Evolutionary conservation across 2,888 invertebrate genomes (phyloP), one percentile per base, ranked within the genome.

Genomic region (Ferdinandea cuprea): DNA sequence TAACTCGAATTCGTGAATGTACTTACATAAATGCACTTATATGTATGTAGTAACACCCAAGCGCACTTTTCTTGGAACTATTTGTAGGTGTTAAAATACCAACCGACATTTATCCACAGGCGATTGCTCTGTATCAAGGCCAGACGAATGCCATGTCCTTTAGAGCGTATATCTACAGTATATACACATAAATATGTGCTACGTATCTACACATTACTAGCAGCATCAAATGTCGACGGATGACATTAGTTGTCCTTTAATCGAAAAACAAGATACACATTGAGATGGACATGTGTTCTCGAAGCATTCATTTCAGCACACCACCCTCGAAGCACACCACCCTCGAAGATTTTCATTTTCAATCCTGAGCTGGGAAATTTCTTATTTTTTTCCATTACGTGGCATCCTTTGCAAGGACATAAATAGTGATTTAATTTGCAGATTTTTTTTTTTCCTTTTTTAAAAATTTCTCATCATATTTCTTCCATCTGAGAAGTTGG

Each of bases 371-470:
- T 61, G 28, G 63, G 48, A 50, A 68, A 19, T 48, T 80, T 76
- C 25, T 58, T n/a, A n/a, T n/a, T 80, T 80, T 80, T 5, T 69
- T 37, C 61, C 68, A 80, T 80, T 80, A 80, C 54, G 50, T 44
- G 69, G 74, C 74, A 76, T 80, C 80, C 80, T 76, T 69, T 50
- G 76, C 76, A 63, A 59, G 56, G 66, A 81, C 66, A 71, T 77
- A 71, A 71, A 77, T 77, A 77, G 81, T 81, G 81, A 81, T 81
- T 81, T 81, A 77, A 81, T 81, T 77, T 81, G 77, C 71, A 81
- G 32, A 68, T 32, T 56, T 44, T 63, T 48, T 30, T 63, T 59
- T 65, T 65, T 69, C 32, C 25, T 9, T 61, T 40, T 25, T 30
- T 25, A 6, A n/a, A 56, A 56, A 37, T 48, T 76, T 56, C 37